Evolutionary conservation across 2,797 vertebrate genomes (phyloP), one percentile per base, ranked within the genome.

Genomic region (Synaphobranchus kaupii): DNA sequence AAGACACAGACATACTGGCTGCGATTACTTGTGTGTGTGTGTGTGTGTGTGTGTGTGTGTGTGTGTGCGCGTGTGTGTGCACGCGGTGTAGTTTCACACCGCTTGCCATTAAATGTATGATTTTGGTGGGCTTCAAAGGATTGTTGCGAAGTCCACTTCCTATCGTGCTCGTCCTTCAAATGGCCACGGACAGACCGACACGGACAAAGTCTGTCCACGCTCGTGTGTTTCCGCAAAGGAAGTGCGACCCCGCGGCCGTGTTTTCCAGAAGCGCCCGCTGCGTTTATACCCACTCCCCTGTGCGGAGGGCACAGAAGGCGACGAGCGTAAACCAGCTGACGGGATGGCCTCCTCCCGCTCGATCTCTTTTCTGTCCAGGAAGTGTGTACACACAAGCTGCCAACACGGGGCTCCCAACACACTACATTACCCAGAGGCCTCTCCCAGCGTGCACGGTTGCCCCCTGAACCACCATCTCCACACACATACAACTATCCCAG

Each of bases 391-490:
- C 54, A 60, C 60, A 87, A 84, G 71, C 71, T 87, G 87, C 50
- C 52, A 39, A 39, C 39, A 20, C 66, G 7, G 73, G 50, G 63
- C 48, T 81, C 81, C 34, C 85, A 86, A 63, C 8, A 84, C n/a
- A 60, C 31, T 87, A 71, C 60, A 39, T 81, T 58, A 91, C 93
- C 93, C 93, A 88, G 91, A 56, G 89, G 81, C 86, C 91, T 93
- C 58, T 90, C 89, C 89, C 90, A 66, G 89, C 88, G 76, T 84
- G 88, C 85, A 54, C 87, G 89, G 92, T 44, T 90, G 84, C 86
- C 86, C 83, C 86, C 58, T 90, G 88, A 88, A 90, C 89, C 89
- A n/a, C 10, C 12, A 54, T 86, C 81, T 76, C 86, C 89, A 92
- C 88, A 91, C 90, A 44, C 63, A 89, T 2, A 34, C 34, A 15